Conservation (phyloP, 2,113 vertebrate species). For the Chrysemys picta region DNA sequence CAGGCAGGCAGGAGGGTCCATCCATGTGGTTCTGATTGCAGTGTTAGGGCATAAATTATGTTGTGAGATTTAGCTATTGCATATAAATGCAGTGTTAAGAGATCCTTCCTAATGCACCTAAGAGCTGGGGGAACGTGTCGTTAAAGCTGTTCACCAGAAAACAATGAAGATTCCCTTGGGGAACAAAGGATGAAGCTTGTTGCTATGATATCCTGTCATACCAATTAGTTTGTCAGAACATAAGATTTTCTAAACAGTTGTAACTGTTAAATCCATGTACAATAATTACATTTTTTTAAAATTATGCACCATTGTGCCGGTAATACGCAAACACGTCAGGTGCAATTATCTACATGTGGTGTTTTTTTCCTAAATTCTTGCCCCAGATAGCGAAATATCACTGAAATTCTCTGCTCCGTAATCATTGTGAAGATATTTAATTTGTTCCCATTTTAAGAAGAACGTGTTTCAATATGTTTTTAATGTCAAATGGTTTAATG, state of each 20-base stretch:
- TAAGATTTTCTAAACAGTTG: conserved; percentile 28
- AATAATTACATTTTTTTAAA: not conserved
- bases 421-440: not conserved
- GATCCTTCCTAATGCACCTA: not conserved
- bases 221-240: not conserved
- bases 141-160: not conserved
- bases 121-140: not conserved
- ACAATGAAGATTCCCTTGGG: rapidly evolving
- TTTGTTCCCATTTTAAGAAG: not conserved
- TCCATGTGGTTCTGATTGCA: rapidly evolving
- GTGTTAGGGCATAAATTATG: not conserved
- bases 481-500: not conserved
- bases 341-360: rapidly evolving
- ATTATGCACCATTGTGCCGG: not conserved
- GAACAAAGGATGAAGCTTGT: not conserved
- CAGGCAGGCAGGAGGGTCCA: not conserved
- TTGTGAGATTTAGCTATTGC: not conserved
- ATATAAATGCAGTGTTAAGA: rapidly evolving
- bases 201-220: not conserved
- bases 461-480: not conserved
- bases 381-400: not conserved
- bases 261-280: conserved; percentile 16
- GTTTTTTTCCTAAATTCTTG: not conserved
- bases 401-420: not conserved
- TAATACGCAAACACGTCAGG: not conserved